Evolutionary conservation across 2,797 vertebrate species (phyloP), one percentile per base, ranked within the genome.

Genomic region (Rhynchonycteris naso): DNA sequence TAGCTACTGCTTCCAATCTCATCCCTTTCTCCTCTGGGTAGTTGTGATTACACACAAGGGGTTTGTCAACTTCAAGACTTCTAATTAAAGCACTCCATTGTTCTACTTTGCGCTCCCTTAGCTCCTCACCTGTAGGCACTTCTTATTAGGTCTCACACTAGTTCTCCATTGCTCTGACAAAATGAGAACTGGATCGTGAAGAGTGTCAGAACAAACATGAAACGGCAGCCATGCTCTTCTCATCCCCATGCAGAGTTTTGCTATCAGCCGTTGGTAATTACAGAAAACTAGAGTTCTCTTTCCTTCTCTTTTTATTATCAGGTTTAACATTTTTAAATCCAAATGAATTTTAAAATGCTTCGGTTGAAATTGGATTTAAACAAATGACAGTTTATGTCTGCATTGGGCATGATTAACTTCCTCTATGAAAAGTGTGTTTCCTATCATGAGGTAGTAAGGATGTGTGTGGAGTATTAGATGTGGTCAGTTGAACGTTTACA

Each of bases 1-100:
- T 66, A 30, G 30, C 65, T 47, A 3, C 33, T n/a, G 38, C 11
- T 30, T 50, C 75, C 72, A 21, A 33, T 84, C 47, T n/a, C 18
- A 35, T 43, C 38, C 22, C 30, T 61, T 9, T 78, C 56, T 76
- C 47, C 66, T 84, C 68, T 38, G 84, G 22, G n/a, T 83, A 72
- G 38, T 56, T 90, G 28, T 22, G 43, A 72, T 94, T 85, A 86
- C 83, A 76, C 47, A 89, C 43, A 21, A 94, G 50, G 22, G 52
- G 83, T 90, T 74, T 92, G 75, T 90, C 56, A 90, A 68, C 54
- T 33, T n/a, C 33, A 52, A 26, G 12, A 83, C 35, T 74, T 94
- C 81, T 94, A 93, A 92, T 96, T 96, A 82, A 96, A 97, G 10
- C 80, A 91, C 43, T 72, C 15, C 19, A 28, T 26, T 72, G 47